Base-by-base conservation (phyloP, 2,888 invertebrate genomes). In the Heteropelma amictum region DNA sequence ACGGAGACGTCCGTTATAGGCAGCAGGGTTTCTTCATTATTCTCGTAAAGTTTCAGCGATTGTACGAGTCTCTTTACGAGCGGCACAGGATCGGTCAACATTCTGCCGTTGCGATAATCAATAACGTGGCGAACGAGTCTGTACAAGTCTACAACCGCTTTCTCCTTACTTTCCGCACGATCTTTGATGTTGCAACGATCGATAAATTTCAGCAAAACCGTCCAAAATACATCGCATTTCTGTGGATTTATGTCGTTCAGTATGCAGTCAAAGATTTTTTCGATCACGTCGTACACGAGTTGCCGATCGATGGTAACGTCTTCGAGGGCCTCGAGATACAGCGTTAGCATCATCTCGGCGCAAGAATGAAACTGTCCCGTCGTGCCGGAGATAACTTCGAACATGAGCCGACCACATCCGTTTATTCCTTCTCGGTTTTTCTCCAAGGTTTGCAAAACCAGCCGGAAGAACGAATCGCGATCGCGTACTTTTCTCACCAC, bases 401-500 rank as follows among this genome's bases (percentile, higher is more conserved):
- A 98, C 68, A 98, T 90, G 19, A 98, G 91, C 80, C 94, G 93
- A 0, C 97, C 97, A 88, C 96, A 95, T 3, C 98, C 98, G 60
- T 91, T 89, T 12, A 94, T 90, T 75, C 94, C 94, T 89, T 95
- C 93, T 83, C 93, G 91, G 85, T 93, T 92, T 10, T 90, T 91
- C 77, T 93, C 90, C 35, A 97, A 90, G 61, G 93, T 92, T 79
- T 91, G 91, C 35, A 97, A 89, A 40, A 97, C 89, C 47, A 95
- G 90, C 49, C 91, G 91, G 40, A 97, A 88, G 86, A 98, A 94
- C 58, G 92, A 92, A 28, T 93, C 92, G 82, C 94, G 95, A 82
- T 97, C 95, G 80, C 93, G 94, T 8, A 96, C 94, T 91, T 97
- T 97, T 78, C 98, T 91, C 2, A 97, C 95, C 1, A 99, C 94